A percentile compares a stretch with the other conserved stretches of the same genome.
phyloP scores from a whole-genome alignment of 2,888 invertebrate genomes.

The Euphydryas editha region DNA sequence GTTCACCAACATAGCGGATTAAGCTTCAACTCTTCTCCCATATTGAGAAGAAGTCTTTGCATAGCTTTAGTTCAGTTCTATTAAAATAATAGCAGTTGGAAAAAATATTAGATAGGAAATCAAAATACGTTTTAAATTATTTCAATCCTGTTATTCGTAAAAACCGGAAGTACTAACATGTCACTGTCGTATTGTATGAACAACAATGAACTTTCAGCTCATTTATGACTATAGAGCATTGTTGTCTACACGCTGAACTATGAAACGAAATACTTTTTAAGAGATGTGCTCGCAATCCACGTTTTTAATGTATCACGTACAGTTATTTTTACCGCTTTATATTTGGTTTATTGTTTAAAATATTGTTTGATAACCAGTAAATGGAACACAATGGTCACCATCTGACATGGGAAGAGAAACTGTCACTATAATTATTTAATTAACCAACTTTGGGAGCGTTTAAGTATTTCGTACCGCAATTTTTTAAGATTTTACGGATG shows the following conservation, averaged over 20 bases:
- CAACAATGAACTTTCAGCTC: conserved; percentile 18
- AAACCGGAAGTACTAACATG: conserved; percentile 10
- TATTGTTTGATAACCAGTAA: neutral
- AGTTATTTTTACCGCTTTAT: neutral
- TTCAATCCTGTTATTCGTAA: neutral
- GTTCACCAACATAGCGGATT: too few species aligned
- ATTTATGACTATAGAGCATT: conserved; percentile 14
- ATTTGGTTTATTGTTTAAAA: neutral
- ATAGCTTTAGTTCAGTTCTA: too few species aligned
- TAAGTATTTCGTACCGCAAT: too few species aligned
- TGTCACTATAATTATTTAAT: too few species aligned
- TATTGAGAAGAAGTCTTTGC: too few species aligned
- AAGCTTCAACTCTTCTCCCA: too few species aligned
- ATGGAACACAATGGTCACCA: too few species aligned
- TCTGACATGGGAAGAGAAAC: too few species aligned
- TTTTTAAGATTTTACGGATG: too few species aligned
- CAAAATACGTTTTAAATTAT: neutral
- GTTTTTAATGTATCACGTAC: neutral
- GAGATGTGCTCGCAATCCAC: neutral
- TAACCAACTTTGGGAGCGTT: too few species aligned
- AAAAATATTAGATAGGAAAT: neutral
- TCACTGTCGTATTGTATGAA: neutral
- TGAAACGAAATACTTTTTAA: neutral
- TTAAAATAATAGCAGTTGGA: neutral
- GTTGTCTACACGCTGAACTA: conserved; percentile 14